These are phyloP conservation scores for Enteromius viviparus DNA, from an alignment of 2,797 vertebrate genomes.

Conservation along the genomic window DNA sequence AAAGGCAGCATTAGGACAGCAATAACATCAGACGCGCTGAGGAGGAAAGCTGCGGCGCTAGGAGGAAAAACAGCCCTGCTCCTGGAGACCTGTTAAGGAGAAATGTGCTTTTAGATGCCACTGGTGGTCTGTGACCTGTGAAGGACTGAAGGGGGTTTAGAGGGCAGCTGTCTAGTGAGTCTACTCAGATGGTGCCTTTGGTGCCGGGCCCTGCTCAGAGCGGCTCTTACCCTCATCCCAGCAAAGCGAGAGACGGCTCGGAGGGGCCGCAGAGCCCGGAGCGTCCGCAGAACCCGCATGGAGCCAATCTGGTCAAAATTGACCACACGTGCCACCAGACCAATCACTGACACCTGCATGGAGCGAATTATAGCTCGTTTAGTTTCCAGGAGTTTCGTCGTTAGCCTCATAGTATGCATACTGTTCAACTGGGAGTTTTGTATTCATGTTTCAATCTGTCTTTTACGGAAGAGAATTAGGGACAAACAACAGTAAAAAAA, in stretches of 20 bases:
- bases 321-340: conserved; percentile 70
- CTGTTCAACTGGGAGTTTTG: neutral
- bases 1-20: conserved; percentile 60
- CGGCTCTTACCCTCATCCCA: conserved; percentile 88
- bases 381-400: neutral
- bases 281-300: conserved; percentile 84
- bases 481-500: neutral
- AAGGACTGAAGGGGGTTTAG: conserved; percentile 27
- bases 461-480: neutral
- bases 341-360: conserved; percentile 75
- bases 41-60: conserved; percentile 45
- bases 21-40: conserved; percentile 49
- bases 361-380: conserved; percentile 64
- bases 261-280: conserved; percentile 87
- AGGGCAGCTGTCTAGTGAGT: conserved; percentile 18
- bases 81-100: conserved; percentile 23
- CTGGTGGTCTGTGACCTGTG: conserved; percentile 43
- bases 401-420: neutral
- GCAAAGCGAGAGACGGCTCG: conserved; percentile 89
- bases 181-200: neutral
- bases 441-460: neutral
- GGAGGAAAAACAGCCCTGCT: neutral
- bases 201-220: conserved; percentile 27
- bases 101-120: neutral
- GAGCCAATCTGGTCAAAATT: conserved; percentile 71